Evolutionary conservation across 2,113 vertebrate species (phyloP).

Genomic region (Zosterops hypoxanthus): DNA sequence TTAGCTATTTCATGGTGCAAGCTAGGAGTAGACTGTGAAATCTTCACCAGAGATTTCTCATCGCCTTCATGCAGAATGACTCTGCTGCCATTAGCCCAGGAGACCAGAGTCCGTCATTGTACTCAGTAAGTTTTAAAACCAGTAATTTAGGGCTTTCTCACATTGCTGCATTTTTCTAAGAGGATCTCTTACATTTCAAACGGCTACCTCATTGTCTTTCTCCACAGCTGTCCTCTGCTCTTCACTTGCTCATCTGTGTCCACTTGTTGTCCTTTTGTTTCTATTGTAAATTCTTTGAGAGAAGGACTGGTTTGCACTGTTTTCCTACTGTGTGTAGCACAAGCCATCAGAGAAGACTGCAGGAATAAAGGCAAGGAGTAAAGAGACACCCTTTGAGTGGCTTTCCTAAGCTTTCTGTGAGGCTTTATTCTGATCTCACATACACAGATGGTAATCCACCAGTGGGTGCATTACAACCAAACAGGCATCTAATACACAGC

Average conservation of each 20-base stretch:
- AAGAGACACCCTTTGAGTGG: neutral
- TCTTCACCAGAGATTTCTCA: neutral
- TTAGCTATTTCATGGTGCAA: neutral
- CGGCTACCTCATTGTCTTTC: neutral
- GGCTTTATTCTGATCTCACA: neutral
- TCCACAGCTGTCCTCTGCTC: neutral
- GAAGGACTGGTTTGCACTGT: neutral
- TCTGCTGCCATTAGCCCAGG: neutral
- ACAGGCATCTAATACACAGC: neutral
- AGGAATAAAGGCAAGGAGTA: neutral
- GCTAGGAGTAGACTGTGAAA: neutral
- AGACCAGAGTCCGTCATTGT: neutral
- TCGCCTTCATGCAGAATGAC: neutral
- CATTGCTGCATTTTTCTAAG: neutral
- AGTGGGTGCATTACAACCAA: neutral
- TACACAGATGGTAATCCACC: neutral
- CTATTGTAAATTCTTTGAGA: neutral
- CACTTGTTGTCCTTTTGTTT: neutral
- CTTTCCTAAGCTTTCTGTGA: neutral
- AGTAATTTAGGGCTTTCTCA: neutral
- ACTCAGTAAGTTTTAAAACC: neutral
- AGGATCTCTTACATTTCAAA: neutral
- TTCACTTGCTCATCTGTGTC: neutral
- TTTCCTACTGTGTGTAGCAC: neutral
- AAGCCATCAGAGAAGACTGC: neutral